Percentiles rank a stretch among this genome's conserved stretches.
Evolutionary conservation across 2,888 invertebrate species (phyloP).

Genomic region (Drosophila basisetae): DNA sequence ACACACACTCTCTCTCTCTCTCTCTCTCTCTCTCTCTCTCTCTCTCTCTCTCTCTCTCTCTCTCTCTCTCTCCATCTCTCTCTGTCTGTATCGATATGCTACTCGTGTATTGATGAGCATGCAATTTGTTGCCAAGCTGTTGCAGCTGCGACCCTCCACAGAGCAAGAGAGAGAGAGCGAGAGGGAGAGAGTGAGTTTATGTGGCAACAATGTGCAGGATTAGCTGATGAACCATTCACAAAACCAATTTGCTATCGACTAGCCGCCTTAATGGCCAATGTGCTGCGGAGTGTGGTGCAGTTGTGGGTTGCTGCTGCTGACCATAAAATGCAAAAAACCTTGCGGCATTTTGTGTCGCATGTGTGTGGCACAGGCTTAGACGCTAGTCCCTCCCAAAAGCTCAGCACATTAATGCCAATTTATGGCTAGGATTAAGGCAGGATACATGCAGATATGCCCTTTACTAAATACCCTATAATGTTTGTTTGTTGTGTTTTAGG

Average conservation of each 20-base stretch:
- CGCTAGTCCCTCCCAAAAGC: constrained; percentile 51
- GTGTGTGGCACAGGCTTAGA: constrained; percentile 33
- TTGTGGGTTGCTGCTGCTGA: constrained; percentile 33
- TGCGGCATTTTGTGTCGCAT: constrained; percentile 56
- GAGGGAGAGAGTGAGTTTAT: background rate
- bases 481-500: constrained; percentile 56
- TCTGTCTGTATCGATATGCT: background rate
- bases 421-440: constrained; percentile 56
- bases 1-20: too few relatives aligned
- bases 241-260: constrained; percentile 53
- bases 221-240: constrained; percentile 48
- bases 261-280: constrained; percentile 47
- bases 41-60: rapidly evolving
- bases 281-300: background rate
- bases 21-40: background rate
- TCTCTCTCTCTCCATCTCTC: background rate
- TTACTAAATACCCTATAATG: constrained; percentile 1
- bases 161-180: background rate
- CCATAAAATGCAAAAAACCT: constrained; percentile 50
- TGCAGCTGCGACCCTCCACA: constrained; percentile 15
- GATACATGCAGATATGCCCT: background rate
- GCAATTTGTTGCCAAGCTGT: constrained; percentile 3
- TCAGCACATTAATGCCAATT: constrained; percentile 72
- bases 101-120: background rate
- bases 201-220: constrained; percentile 55